Evolutionary conservation across 2,797 vertebrate species (phyloP).

Genomic region (Tangara arthus): DNA sequence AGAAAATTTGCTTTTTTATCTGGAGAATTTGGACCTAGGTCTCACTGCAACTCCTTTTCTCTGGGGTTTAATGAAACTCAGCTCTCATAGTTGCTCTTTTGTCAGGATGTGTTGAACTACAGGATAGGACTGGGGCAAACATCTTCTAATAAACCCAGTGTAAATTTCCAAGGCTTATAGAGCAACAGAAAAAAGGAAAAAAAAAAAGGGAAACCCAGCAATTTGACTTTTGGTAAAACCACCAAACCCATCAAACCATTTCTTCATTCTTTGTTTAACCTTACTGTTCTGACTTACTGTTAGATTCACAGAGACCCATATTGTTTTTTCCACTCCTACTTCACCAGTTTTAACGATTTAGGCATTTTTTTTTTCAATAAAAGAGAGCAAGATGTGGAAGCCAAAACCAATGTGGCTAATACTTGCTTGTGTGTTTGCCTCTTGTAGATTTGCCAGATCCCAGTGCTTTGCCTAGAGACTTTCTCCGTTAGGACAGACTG

Average conservation of each 20-base stretch:
- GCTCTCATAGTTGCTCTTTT: not conserved
- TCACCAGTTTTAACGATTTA: not conserved
- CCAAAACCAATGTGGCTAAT: slow-evolving; percentile 11
- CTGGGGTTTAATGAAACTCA: not conserved
- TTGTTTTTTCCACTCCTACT: not conserved
- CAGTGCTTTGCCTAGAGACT: slow-evolving; percentile 23
- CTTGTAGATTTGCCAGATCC: slow-evolving; percentile 14
- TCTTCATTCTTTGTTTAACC: not conserved
- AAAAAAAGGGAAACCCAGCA: not conserved
- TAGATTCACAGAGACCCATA: not conserved
- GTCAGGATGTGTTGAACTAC: not conserved
- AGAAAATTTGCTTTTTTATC: not conserved
- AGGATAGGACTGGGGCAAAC: not conserved
- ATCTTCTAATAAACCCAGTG: not conserved
- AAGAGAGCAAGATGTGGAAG: not conserved
- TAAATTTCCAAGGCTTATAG: not conserved
- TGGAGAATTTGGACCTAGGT: not conserved
- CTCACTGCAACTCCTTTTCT: not conserved
- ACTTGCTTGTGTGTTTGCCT: slow-evolving; percentile 9
- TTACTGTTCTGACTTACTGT: not conserved
- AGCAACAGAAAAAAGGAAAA: rapidly evolving
- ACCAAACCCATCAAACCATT: not conserved
- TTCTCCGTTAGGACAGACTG: not conserved
- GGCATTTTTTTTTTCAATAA: not conserved
- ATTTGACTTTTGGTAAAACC: not conserved